phyloP scores from a whole-genome alignment of 2,888 invertebrate genomes.

The Coremacera marginata region DNA sequence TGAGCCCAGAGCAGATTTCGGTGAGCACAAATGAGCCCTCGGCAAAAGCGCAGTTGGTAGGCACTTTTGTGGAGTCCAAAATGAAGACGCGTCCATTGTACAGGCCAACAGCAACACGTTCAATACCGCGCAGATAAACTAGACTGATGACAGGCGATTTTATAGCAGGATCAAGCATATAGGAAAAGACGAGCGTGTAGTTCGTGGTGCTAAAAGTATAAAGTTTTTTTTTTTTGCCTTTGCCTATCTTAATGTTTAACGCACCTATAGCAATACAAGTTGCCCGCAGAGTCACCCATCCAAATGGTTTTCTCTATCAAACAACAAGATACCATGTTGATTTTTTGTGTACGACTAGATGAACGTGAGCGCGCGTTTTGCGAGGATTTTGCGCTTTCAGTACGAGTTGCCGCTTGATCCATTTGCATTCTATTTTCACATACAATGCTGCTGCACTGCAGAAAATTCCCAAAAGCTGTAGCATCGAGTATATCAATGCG shows the following conservation, averaged over 20 bases:
- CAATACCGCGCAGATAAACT: conserved; percentile 75
- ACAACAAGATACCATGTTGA: conserved; percentile 72
- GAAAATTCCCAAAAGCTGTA: conserved; percentile 72
- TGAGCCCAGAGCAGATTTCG: conserved; percentile 79
- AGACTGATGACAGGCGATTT: conserved; percentile 78
- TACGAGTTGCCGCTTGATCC: conserved; percentile 45
- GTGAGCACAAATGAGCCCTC: conserved; percentile 84
- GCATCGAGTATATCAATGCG: conserved; percentile 75
- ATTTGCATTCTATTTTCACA: conserved; percentile 61
- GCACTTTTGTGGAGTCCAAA: conserved; percentile 75
- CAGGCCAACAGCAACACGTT: conserved; percentile 85
- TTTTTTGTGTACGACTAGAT: conserved; percentile 57
- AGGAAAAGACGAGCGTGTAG: conserved; percentile 74
- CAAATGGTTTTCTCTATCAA: conserved; percentile 84
- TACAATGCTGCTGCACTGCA: conserved; percentile 73
- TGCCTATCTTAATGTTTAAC: not conserved
- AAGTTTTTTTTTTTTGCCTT: not conserved
- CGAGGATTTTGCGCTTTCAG: not conserved
- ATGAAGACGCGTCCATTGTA: conserved; percentile 84
- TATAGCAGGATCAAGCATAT: conserved; percentile 77
- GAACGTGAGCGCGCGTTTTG: conserved; percentile 48
- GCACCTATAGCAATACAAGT: conserved; percentile 84
- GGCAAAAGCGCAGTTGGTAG: conserved; percentile 74
- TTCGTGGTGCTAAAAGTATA: conserved; percentile 69
- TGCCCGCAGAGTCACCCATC: conserved; percentile 91